Evolutionary conservation across 2,113 vertebrate species (phyloP), one percentile per base, ranked within the genome.

Genomic region (Cottus gobio): DNA sequence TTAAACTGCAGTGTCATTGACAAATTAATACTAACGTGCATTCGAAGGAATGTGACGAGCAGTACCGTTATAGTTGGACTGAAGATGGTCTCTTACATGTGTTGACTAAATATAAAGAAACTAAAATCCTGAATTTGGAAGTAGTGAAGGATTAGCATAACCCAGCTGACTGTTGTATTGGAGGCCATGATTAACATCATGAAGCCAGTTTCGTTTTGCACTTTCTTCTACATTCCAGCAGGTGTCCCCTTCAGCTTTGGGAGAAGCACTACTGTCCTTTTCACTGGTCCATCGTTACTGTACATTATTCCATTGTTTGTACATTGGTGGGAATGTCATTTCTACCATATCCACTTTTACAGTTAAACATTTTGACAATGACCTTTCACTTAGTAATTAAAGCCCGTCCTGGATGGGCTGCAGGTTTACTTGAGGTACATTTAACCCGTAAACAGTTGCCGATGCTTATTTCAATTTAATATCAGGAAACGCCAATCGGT

Each of bases 381-480:
- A 31, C 11, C 15, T 30, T 58, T 58, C 42, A 52, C 52, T 31
- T 18, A 28, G 24, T n/a, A n/a, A 26, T 34, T 68, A 57, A 50
- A 74, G n/a, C 52, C 1, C 28, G 13, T 34, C 46, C 9, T 65
- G 30, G 16, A 36, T 31, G 11, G 18, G 18, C 28, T 61, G 44
- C 22, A 34, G 11, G 22, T 30, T 30, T 58, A 28, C 7, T 61
- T 4, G 1, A 26, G 13, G 6, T n/a, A n/a, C 24, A 69, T 36
- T 63, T 46, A 39, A 67, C 57, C 42, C 13, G 5, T 42, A 15
- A 16, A 62, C 56, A 57, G 44, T 57, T 10, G 63, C 26, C 34
- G 54, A 34, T 60, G 46, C 36, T 57, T 37, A 58, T 58, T 77
- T 31, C 28, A 72, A 78, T 81, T 78, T 64, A 78, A 79, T 69